phyloP scores from a whole-genome alignment of 2,113 vertebrate species.

The Panthera tigris region DNA sequence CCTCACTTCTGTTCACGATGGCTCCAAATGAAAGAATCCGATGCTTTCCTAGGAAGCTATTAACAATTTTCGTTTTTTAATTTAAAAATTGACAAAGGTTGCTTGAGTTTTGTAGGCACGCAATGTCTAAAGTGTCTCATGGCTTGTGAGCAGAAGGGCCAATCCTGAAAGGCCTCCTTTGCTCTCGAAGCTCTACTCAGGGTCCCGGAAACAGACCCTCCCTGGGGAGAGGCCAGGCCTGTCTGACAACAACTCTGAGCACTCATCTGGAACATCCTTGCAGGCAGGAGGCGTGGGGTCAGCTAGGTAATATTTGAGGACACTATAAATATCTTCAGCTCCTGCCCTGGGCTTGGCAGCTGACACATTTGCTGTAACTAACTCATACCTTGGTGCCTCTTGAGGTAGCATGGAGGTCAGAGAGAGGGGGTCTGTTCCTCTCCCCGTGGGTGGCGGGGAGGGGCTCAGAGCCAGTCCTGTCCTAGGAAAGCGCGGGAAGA shows the following conservation, averaged over 20 bases:
- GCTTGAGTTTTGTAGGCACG: background rate
- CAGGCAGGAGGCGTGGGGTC: background rate
- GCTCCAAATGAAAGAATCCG: background rate
- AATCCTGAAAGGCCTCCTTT: background rate
- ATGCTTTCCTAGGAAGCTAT: background rate
- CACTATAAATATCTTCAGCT: background rate
- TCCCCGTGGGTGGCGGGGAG: background rate
- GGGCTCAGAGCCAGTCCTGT: background rate
- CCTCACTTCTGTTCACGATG: rapidly evolving
- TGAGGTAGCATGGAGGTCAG: background rate
- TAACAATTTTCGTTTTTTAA: background rate
- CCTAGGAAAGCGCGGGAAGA: background rate
- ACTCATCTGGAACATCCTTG: background rate
- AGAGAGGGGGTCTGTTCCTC: background rate
- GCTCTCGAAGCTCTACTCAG: background rate
- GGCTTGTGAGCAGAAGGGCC: background rate
- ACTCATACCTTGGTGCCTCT: background rate
- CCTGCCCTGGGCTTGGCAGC: background rate
- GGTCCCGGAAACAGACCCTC: background rate
- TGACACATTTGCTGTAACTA: background rate
- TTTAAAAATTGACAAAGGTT: background rate
- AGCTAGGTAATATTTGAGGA: background rate
- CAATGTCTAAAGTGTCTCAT: too few relatives aligned
- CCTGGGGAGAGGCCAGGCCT: background rate
- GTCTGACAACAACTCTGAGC: rapidly evolving